Percentiles rank a stretch among this genome's conserved stretches.
Conservation (phyloP, 1,140 invertebrate species). For the Drosophila insularis region DNA sequence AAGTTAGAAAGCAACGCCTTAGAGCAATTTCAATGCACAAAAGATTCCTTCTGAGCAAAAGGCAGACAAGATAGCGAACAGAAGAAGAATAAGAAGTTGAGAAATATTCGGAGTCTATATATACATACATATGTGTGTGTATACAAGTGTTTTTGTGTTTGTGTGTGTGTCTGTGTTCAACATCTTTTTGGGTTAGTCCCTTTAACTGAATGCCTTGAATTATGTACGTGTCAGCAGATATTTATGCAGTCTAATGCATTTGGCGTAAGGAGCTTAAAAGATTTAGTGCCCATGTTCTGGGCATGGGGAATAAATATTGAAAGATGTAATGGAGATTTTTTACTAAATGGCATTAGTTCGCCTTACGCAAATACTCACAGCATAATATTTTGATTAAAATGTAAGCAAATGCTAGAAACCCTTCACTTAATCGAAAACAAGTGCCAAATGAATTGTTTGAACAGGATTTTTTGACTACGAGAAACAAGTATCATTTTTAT, state of each 20-base stretch:
- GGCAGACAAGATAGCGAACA: conserved; percentile 11
- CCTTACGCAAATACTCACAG: neutral
- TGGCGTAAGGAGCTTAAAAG: conserved; percentile 23
- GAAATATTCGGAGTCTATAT: neutral
- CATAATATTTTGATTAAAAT: conserved; percentile 12
- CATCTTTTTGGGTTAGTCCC: conserved; percentile 3
- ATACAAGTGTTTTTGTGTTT: neutral
- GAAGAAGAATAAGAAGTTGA: neutral
- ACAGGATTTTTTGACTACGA: neutral
- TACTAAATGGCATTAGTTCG: conserved; percentile 14
- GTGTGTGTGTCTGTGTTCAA: conserved; percentile 1
- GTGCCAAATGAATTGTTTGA: neutral
- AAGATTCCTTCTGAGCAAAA: conserved; percentile 12
- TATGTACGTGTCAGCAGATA: conserved; percentile 26
- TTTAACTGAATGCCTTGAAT: conserved; percentile 17
- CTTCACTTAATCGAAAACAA: neutral
- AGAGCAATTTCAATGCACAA: conserved; percentile 13
- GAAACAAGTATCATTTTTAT: too few relatives aligned
- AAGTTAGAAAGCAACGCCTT: conserved; percentile 15
- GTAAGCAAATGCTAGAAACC: neutral
- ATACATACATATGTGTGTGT: neutral
- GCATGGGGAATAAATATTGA: conserved; percentile 16
- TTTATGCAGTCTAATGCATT: conserved; percentile 31
- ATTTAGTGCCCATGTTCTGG: conserved; percentile 11
- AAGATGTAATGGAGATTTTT: conserved; percentile 19